Evolutionary conservation across 2,797 vertebrate genomes (phyloP), one percentile per base, ranked within the genome.

Genomic region (Allobates femoralis): DNA sequence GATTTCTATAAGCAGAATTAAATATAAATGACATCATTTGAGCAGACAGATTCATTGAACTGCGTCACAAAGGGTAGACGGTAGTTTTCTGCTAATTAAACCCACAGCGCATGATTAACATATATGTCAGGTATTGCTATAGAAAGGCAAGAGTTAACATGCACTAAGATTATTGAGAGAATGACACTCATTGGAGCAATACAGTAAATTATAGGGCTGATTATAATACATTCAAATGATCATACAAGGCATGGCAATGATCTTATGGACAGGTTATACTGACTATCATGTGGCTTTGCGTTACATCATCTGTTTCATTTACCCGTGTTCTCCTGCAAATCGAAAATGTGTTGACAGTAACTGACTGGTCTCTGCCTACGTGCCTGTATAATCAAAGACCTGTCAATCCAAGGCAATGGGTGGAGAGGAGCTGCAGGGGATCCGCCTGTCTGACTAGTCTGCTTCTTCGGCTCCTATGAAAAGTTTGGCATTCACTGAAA

Each of bases 1-100:
- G n/a, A 58, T 41, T 73, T 34, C 81, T 73, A 73, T 71, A 56
- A 71, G 32, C 0, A 80, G 51, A n/a, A 53, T 55, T 55, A 69
- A 69, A 18, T 19, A 34, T 37, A 53, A 53, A 74, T n/a, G 11
- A 37, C 58, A 28, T 55, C 28, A 55, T 53, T 71, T 21, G n/a
- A 46, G 56, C 56, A 71, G 67, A 83, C 15, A 55, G 16, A 83
- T 41, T 74, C 67, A 73, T 10, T 46, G 32, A 83, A 55, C 81
- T 41, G 53, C 37, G 23, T 46, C 67, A 74, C 32, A 74, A 19
- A 58, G 53, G 53, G 53, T 53, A 74, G 23, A 56, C 18, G 26
- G 32, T 32, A 32, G 32, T 56, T 83, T 41, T 83, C 81, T 83
- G 67, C 81, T 83, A 73, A 83, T 83, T 83, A 83, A 73, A 71